These are phyloP conservation scores for Kradibia gibbosae DNA, from an alignment of 1,140 invertebrate genomes.

Conservation along the genomic window DNA sequence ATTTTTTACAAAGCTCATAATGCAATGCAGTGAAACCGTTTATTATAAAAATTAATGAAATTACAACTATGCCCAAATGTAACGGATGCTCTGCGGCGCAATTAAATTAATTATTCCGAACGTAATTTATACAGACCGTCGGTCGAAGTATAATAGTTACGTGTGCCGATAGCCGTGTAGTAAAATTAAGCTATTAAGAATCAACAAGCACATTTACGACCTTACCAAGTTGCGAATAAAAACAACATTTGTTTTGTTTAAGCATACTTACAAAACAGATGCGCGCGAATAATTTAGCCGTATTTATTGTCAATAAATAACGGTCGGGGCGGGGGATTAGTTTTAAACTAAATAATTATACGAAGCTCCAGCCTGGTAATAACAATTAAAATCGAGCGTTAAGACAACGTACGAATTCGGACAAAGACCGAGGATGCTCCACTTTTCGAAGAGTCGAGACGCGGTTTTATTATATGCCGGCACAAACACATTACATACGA, in stretches of 20 bases:
- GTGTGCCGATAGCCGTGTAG: slow-evolving; percentile 20
- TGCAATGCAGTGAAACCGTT: background rate
- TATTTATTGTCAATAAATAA: background rate
- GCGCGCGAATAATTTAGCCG: background rate
- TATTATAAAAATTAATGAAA: background rate
- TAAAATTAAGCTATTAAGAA: slow-evolving; percentile 30
- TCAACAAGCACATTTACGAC: slow-evolving; percentile 19
- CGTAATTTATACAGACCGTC: slow-evolving; percentile 1
- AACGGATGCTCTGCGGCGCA: background rate
- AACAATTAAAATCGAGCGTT: background rate
- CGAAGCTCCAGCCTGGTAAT: background rate
- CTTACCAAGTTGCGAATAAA: background rate
- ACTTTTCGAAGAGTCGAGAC: no score
- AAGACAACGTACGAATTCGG: background rate
- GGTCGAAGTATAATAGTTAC: background rate
- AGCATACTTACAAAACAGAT: background rate
- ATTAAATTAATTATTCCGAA: slow-evolving; percentile 1
- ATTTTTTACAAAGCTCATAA: background rate
- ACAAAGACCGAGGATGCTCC: no score
- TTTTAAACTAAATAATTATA: background rate
- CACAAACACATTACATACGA: no score
- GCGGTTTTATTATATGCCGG: no score
- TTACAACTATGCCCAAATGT: background rate
- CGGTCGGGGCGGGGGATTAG: no score
- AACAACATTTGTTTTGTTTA: background rate